Evolutionary conservation across 2,797 vertebrate genomes (phyloP).

Genomic region (Amblyraja radiata): DNA sequence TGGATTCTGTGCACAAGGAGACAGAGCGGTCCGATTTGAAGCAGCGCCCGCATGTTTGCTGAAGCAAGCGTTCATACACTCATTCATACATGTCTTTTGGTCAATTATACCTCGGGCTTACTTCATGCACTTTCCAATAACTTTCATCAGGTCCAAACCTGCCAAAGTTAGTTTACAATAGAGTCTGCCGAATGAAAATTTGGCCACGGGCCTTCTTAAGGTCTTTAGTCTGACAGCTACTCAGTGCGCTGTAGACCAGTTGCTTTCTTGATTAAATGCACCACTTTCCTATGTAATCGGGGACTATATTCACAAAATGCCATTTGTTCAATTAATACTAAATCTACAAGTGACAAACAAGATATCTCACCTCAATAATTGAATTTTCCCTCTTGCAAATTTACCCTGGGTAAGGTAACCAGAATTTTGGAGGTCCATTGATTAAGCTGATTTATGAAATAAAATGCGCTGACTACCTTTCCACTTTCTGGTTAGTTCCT

Average conservation of each 20-base stretch:
- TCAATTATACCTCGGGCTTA: constrained; percentile 1
- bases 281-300: not conserved
- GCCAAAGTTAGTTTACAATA: constrained; percentile 8
- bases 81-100: not conserved
- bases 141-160: constrained; percentile 31
- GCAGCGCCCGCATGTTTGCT: constrained; percentile 12
- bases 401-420: constrained; percentile 2
- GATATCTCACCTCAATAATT: not conserved
- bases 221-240: not conserved
- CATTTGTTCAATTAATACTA: not conserved
- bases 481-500: not conserved
- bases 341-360: not conserved
- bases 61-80: not conserved
- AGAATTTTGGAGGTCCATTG: not conserved
- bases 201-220: not conserved
- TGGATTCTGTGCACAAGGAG: not conserved
- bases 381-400: constrained; percentile 45
- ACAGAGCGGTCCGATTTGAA: not conserved
- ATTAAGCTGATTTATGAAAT: not conserved
- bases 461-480: not conserved
- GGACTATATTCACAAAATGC: not conserved
- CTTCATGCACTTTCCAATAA: constrained; percentile 11
- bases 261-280: not conserved
- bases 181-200: not conserved
- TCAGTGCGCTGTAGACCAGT: not conserved